Conservation (phyloP, 2,888 invertebrate species). For the Tortricodes alternella region DNA sequence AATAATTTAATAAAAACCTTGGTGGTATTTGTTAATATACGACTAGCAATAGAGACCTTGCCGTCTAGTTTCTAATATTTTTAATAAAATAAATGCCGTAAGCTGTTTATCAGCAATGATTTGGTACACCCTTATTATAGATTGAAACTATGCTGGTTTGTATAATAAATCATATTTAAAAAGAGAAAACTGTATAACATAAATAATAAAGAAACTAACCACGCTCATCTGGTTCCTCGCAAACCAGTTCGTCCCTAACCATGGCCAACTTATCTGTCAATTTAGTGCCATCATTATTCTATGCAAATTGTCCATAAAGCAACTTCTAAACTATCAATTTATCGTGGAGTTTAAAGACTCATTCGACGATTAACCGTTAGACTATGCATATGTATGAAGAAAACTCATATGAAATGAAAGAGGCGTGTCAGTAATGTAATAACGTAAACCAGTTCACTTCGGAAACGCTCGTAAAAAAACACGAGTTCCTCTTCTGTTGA, state of each 20-base stretch:
- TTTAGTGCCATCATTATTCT: slow-evolving; percentile 30
- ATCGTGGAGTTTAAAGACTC: not conserved
- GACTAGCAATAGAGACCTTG: not conserved
- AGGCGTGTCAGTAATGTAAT: slow-evolving; percentile 5
- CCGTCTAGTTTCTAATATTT: not conserved
- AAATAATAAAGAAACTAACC: not conserved
- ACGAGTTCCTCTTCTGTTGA: not conserved
- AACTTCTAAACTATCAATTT: slow-evolving; percentile 4
- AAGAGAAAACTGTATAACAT: too few relatives aligned
- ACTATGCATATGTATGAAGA: slow-evolving; percentile 22
- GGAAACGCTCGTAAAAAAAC: not conserved
- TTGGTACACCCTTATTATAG: too few relatives aligned
- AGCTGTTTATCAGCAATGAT: too few relatives aligned
- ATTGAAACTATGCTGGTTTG: too few relatives aligned
- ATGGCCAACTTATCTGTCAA: slow-evolving; percentile 42
- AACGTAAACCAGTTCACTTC: slow-evolving; percentile 3
- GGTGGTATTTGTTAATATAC: slow-evolving; percentile 9
- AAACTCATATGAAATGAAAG: slow-evolving; percentile 12
- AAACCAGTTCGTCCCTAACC: slow-evolving; percentile 44
- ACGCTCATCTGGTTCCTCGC: not conserved
- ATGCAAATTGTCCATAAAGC: slow-evolving; percentile 7
- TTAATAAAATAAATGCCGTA: too few relatives aligned
- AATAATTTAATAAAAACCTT: slow-evolving; percentile 24
- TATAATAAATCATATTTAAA: too few relatives aligned
- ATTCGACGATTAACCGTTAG: slow-evolving; percentile 11